Evolutionary conservation across 2,888 invertebrate genomes (phyloP), one percentile per base, ranked within the genome.

Genomic region (Andrena trimmerana): DNA sequence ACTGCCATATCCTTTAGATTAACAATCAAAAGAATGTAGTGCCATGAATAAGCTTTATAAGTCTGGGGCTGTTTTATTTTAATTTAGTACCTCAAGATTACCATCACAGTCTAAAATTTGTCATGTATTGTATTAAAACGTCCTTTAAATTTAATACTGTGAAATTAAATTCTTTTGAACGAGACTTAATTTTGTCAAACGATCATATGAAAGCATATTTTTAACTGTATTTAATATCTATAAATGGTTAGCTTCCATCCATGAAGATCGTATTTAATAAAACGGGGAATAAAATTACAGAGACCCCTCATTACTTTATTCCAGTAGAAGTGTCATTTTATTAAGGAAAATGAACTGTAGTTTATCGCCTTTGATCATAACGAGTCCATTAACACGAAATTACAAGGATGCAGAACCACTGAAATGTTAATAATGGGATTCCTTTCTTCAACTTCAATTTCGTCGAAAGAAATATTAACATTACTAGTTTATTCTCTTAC

Each of bases 341-440:
- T 42, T 59, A 31, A 31, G 5, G 16, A 29, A 50, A 57, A 68
- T 16, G 42, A 36, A 16, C 36, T 20, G 2, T 54, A 10, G n/a
- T 73, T 68, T 20, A 36, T 16, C n/a, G n/a, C 27, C 29, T 59
- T 70, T 60, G 24, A 16, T 48, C 33, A 67, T 5, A 8, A 54
- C 33, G 20, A 36, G 10, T 20, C 54, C 68, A 29, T 68, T 27
- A 33, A 57, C 36, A 48, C 50, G 4, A 3, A 42, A 42, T 4
- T 10, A 29, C 27, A 29, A 57, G 29, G 29, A 2, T 27, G 1
- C 10, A 4, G n/a, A 5, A 10, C 6, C 29, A 5, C 20, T 54
- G 6, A n/a, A 48, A 29, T 6, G 7, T 42, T 73, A 54, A 7
- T 67, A 67, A 73, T 20, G n/a, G 20, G 68, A 36, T 66, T 36